Conservation (phyloP, 2,113 vertebrate species). For the Copsychus sechellarum region DNA sequence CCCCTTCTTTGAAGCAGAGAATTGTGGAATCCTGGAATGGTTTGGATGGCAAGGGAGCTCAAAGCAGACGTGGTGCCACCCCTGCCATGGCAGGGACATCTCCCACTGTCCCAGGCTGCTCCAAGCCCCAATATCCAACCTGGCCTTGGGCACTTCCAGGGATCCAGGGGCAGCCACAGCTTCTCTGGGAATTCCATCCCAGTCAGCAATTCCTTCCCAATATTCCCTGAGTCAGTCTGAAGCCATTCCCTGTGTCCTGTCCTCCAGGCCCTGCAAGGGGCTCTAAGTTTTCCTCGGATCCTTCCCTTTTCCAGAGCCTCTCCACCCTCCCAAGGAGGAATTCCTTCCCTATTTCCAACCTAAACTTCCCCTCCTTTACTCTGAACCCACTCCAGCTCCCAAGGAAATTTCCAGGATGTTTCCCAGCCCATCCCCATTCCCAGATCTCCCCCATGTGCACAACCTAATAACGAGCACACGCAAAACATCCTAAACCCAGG, state of each 20-base stretch:
- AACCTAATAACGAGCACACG: slow-evolving; percentile 65
- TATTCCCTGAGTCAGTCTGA: no score
- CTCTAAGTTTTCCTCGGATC: neutral
- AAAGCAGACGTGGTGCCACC: fast-evolving
- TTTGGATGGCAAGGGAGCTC: neutral
- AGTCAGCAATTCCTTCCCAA: neutral
- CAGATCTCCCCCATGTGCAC: neutral
- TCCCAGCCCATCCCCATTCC: neutral
- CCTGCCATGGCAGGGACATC: neutral
- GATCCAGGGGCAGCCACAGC: neutral
- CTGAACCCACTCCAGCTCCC: neutral
- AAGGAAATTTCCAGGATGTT: neutral
- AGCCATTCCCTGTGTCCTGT: neutral
- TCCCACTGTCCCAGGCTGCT: fast-evolving
- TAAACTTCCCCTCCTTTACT: neutral
- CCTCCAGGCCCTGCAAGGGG: fast-evolving
- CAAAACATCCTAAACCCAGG: slow-evolving; percentile 75
- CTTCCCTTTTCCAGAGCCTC: neutral
- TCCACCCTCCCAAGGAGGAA: fast-evolving
- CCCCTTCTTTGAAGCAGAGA: neutral
- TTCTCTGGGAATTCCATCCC: fast-evolving
- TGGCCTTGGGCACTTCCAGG: neutral
- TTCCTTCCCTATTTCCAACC: neutral
- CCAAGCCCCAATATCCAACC: neutral
- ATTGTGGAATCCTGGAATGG: neutral